Evolutionary conservation across 2,113 vertebrate species (phyloP).

Genomic region (Rana temporaria): DNA sequence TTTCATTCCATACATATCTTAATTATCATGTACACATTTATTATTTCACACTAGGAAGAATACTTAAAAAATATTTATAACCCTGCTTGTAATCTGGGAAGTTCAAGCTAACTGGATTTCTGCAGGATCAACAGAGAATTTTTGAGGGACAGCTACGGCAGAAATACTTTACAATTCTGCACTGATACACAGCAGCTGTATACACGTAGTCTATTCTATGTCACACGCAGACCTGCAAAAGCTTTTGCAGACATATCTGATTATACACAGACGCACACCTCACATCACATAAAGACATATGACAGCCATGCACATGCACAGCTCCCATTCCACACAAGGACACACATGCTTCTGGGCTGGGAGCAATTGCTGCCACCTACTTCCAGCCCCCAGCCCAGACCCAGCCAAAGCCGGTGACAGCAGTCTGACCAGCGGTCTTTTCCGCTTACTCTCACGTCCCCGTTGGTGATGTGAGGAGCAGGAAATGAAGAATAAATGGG

Average conservation of each 20-base stretch:
- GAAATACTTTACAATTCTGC: too few relatives aligned
- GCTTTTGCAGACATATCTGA: not conserved
- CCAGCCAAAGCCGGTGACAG: slow-evolving; percentile 56
- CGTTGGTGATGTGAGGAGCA: slow-evolving; percentile 91
- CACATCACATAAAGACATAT: not conserved
- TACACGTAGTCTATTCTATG: too few relatives aligned
- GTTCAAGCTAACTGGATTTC: too few relatives aligned
- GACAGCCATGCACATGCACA: slow-evolving; percentile 23
- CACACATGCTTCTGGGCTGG: slow-evolving; percentile 56
- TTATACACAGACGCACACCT: not conserved
- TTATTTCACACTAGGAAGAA: too few relatives aligned
- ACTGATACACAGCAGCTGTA: too few relatives aligned
- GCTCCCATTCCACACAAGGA: slow-evolving; percentile 30
- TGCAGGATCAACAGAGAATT: too few relatives aligned
- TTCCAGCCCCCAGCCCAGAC: slow-evolving; percentile 57
- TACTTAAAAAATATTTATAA: too few relatives aligned
- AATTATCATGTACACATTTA: too few relatives aligned
- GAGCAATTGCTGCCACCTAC: slow-evolving; percentile 57
- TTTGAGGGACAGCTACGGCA: too few relatives aligned
- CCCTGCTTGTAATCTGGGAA: too few relatives aligned
- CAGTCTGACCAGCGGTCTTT: slow-evolving; percentile 57
- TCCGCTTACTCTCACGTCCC: slow-evolving; percentile 90
- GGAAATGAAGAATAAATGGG: slow-evolving; percentile 95
- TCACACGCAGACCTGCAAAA: too few relatives aligned
- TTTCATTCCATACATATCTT: too few relatives aligned